These are phyloP conservation scores for Microcebus murinus DNA, from an alignment of 2,113 vertebrate species.

Conservation along the genomic window DNA sequence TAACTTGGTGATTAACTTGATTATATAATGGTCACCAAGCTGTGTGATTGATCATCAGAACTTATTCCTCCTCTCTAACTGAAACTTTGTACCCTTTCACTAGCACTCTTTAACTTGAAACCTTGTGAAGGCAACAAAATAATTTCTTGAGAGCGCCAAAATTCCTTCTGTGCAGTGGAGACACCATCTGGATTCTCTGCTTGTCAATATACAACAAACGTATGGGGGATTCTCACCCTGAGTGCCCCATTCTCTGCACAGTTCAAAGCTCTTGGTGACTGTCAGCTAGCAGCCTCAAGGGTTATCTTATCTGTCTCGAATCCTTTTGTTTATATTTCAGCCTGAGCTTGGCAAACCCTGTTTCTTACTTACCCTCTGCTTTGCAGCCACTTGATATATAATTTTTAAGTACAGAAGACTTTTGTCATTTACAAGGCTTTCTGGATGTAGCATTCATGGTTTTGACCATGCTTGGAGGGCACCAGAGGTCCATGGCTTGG, in stretches of 20 bases:
- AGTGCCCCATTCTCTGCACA: neutral
- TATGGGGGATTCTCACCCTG: fast-evolving
- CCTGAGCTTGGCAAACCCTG: neutral
- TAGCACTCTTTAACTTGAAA: neutral
- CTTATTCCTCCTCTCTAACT: neutral
- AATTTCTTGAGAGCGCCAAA: neutral
- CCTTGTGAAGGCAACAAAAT: neutral
- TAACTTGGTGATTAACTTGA: neutral
- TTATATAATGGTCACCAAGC: neutral
- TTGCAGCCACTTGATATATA: neutral
- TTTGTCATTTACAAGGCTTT: neutral
- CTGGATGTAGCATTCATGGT: neutral
- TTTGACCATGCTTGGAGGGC: neutral
- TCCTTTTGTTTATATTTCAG: neutral
- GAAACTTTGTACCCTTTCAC: neutral
- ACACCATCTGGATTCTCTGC: neutral
- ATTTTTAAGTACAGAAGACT: neutral
- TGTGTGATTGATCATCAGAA: neutral
- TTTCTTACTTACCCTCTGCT: neutral
- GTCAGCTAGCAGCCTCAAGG: neutral
- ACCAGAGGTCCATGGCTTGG: neutral
- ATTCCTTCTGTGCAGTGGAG: neutral
- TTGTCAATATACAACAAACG: neutral
- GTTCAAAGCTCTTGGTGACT: neutral
- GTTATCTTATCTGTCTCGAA: neutral